These are phyloP conservation scores for Zelleria hepariella DNA, from an alignment of 2,888 invertebrate species.

Conservation along the genomic window DNA sequence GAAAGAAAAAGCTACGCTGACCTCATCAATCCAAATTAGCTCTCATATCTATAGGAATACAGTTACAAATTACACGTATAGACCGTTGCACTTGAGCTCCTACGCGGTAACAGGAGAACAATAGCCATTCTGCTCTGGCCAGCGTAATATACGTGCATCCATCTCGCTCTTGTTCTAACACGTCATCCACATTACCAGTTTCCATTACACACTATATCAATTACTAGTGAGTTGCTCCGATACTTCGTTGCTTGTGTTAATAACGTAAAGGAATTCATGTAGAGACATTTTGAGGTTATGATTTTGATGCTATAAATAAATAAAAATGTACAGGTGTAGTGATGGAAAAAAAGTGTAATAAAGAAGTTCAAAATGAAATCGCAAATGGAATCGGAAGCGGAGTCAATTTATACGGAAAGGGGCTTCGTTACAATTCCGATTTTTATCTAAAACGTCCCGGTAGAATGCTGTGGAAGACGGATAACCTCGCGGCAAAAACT, in stretches of 20 bases:
- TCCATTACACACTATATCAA: constrained; percentile 69
- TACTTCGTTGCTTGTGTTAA: neutral
- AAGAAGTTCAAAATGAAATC: constrained; percentile 30
- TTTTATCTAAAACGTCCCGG: constrained; percentile 55
- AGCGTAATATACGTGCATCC: constrained; percentile 35
- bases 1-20: neutral
- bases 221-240: constrained; percentile 18
- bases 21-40: constrained; percentile 22
- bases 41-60: constrained; percentile 36
- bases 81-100: constrained; percentile 49
- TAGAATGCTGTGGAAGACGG: constrained; percentile 62
- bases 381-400: constrained; percentile 43
- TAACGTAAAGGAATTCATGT: neutral
- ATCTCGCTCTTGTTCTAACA: constrained; percentile 56
- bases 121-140: constrained; percentile 50
- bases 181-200: constrained; percentile 63
- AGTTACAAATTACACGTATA: constrained; percentile 50
- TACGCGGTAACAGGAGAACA: constrained; percentile 32
- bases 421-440: constrained; percentile 54
- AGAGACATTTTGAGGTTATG: neutral
- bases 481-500: constrained; percentile 61
- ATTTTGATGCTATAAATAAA: neutral
- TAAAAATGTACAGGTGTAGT: constrained; percentile 17
- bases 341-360: constrained; percentile 26
- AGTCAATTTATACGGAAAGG: constrained; percentile 46